Evolutionary conservation across 2,797 vertebrate species (phyloP), one percentile per base, ranked within the genome.

Genomic region (Columba guinea): DNA sequence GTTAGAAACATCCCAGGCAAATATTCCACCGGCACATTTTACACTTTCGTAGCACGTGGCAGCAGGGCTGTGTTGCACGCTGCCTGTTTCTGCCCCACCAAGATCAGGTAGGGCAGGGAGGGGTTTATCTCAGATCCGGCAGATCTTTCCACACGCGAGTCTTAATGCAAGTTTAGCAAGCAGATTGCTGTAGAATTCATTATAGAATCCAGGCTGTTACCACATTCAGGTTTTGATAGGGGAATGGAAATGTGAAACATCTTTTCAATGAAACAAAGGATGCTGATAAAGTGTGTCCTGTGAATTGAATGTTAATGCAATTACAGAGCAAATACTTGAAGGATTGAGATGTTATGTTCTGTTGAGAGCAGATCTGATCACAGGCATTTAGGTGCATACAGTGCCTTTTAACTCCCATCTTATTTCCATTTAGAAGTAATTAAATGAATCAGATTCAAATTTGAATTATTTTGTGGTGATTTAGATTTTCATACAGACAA

Each of bases 371-470:
- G 75, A 85, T 79, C 75, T 75, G 81, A 82, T 92, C 71, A 46
- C 37, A 83, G 56, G 49, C 30, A 30, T 59, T 56, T 46, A 28
- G 67, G 67, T 77, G 70, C 70, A 73, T 60, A 26, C 26, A 32
- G 18, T 26, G 7, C n/a, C 75, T 80, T 89, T 83, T 87, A 82
- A 76, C 60, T 95, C 3, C 0, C n/a, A 44, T 83, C 52, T 53
- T 84, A 64, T 71, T 85, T 85, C 79, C 64, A 60, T 87, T 89
- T 71, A 80, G 71, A 83, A 80, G 30, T 80, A 87, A 94, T 94
- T 71, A 91, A 87, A 75, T 93, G 1, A 84, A 55, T 59, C 81
- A 41, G 13, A 86, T 68, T 89, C 30, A 79, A 87, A 71, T 59
- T 13, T 65, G 53, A 84, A 84, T 74, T 87, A 70, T 51, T 87